Evolutionary conservation across 1,140 invertebrate genomes (phyloP).

Genomic region (Drosophila quadrilineata): DNA sequence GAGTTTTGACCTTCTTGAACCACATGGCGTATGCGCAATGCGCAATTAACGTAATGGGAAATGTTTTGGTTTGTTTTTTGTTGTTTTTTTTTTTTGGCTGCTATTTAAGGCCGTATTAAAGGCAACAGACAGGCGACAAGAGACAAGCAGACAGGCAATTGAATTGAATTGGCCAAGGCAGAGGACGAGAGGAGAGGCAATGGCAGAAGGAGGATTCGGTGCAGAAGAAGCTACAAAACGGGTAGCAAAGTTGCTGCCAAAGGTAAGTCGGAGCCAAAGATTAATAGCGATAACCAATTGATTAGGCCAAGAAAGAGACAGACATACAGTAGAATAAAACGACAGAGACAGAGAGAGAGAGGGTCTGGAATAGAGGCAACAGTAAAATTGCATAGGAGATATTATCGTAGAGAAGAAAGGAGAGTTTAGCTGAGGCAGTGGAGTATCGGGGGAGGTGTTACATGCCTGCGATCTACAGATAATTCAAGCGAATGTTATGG

Average conservation of each 20-base stretch:
- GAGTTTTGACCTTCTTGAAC: constrained; percentile 48
- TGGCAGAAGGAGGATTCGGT: background rate
- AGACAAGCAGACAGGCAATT: too few species aligned
- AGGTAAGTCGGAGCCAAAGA: constrained; percentile 76
- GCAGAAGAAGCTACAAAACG: constrained; percentile 48
- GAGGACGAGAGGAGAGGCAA: too few species aligned
- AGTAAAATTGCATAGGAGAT: constrained; percentile 53
- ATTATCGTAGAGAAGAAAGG: constrained; percentile 29
- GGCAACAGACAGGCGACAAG: constrained; percentile 75
- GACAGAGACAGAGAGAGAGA: background rate
- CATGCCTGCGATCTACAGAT: constrained; percentile 68
- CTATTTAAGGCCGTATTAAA: constrained; percentile 50
- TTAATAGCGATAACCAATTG: constrained; percentile 80
- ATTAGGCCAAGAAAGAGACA: constrained; percentile 46
- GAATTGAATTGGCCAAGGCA: constrained; percentile 56
- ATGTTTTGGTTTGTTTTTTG: too few species aligned
- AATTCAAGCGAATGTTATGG: constrained; percentile 52
- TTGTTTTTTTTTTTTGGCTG: too few species aligned
- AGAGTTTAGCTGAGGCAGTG: background rate
- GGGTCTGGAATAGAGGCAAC: constrained; percentile 15
- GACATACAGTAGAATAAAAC: too few species aligned
- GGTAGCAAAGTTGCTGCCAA: constrained; percentile 68
- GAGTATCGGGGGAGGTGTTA: constrained; percentile 53
- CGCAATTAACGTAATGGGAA: constrained; percentile 57
- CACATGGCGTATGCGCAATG: constrained; percentile 63